phyloP scores from a whole-genome alignment of 2,113 vertebrate species.

The Grus americana region DNA sequence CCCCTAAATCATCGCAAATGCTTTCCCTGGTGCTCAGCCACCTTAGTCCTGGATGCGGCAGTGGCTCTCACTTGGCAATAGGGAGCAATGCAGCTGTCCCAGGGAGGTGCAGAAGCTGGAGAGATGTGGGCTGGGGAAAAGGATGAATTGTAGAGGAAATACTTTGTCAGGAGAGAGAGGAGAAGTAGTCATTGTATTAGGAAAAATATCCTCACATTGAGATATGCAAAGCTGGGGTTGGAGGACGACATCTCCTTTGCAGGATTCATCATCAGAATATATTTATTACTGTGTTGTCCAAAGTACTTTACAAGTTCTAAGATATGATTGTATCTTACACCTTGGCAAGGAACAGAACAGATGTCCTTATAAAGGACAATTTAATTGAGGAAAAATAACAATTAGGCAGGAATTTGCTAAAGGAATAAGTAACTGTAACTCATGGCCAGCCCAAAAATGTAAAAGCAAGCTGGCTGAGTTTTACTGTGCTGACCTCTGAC shows the following conservation, averaged over 20 bases:
- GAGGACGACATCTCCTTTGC: not conserved
- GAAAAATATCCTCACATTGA: not conserved
- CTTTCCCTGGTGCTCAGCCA: not conserved
- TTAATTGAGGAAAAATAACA: constrained; percentile 45
- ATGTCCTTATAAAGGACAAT: constrained; percentile 49
- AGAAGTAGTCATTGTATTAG: not conserved
- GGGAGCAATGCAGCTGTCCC: not conserved
- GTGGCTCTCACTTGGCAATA: not conserved
- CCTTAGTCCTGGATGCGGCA: not conserved
- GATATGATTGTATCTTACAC: constrained; percentile 26
- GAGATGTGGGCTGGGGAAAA: not conserved
- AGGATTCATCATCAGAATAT: not conserved
- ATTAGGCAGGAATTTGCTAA: not conserved
- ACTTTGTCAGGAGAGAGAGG: not conserved
- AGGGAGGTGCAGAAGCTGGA: not conserved
- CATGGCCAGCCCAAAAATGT: not conserved
- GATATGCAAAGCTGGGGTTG: not conserved
- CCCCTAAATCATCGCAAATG: not conserved
- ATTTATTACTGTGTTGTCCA: constrained; percentile 27
- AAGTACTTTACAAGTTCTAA: constrained; percentile 26
- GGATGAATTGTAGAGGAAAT: not conserved
- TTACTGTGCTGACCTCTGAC: not conserved
- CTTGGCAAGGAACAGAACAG: constrained; percentile 47
- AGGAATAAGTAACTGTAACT: not conserved
- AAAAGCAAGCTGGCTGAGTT: not conserved